A percentile compares a stretch with the other conserved stretches of the same genome.
Conservation (phyloP, 2,888 invertebrate species). For the Catocala sponsa region DNA sequence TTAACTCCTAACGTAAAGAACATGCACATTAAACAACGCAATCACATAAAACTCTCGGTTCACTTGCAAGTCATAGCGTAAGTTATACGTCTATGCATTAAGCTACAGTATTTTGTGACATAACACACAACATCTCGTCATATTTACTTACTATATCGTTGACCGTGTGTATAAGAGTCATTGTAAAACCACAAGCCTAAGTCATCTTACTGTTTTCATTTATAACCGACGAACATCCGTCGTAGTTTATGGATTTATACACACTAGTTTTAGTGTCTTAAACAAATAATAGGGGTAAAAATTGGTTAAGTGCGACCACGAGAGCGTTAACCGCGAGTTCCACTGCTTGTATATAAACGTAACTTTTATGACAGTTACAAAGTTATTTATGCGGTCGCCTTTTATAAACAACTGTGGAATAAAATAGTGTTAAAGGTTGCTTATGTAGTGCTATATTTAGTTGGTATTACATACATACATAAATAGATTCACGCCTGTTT, state of each 20-base stretch:
- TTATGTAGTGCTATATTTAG: too few relatives aligned
- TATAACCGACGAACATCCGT: slow-evolving; percentile 50
- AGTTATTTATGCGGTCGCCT: slow-evolving; percentile 4
- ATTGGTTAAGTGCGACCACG: slow-evolving; percentile 29
- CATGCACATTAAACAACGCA: not conserved
- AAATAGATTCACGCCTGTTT: too few relatives aligned
- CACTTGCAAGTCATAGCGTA: slow-evolving; percentile 15
- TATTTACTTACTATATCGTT: slow-evolving; percentile 37
- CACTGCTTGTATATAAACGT: slow-evolving; percentile 1
- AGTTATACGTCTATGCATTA: slow-evolving; percentile 22
- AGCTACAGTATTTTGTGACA: slow-evolving; percentile 26
- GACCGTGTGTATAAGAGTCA: slow-evolving; percentile 31
- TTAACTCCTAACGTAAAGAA: not conserved
- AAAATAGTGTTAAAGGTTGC: not conserved
- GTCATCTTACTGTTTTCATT: slow-evolving; percentile 55
- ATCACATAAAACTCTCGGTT: slow-evolving; percentile 1
- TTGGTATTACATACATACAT: too few relatives aligned
- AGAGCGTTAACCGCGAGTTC: slow-evolving; percentile 39
- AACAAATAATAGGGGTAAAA: slow-evolving; percentile 59
- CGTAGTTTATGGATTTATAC: slow-evolving; percentile 58
- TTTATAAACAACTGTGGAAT: not conserved
- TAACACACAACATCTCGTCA: slow-evolving; percentile 21
- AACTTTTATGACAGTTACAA: slow-evolving; percentile 2
- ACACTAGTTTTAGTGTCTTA: slow-evolving; percentile 59
- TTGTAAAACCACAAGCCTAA: slow-evolving; percentile 48